A percentile compares a stretch with the other conserved stretches of the same genome.
Evolutionary conservation across 2,113 vertebrate genomes (phyloP).

Genomic region (Gila orcuttii): DNA sequence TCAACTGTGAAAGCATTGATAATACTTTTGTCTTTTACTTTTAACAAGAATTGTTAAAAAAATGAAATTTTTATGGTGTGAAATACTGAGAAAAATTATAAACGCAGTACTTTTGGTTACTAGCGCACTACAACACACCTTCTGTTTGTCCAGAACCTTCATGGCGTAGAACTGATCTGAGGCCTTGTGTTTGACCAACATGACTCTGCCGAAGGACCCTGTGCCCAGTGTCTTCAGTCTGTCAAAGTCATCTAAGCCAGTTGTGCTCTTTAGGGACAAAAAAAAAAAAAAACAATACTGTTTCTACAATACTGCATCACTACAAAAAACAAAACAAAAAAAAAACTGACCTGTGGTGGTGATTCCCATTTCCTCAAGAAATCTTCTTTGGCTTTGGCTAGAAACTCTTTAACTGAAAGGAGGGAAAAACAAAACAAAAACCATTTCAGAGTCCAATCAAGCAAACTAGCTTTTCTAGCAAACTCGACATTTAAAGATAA

Average conservation of each 20-base stretch:
- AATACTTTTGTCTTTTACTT: background rate
- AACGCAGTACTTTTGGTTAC: no score
- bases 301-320: background rate
- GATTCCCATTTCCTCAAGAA: slow-evolving; percentile 99
- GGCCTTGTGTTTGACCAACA: slow-evolving; percentile 97
- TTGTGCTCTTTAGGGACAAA: slow-evolving; percentile 83
- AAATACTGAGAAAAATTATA: background rate
- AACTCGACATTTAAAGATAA: background rate
- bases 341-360: slow-evolving; percentile 83
- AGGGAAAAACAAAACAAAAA: slow-evolving; percentile 24
- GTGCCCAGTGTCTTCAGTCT: slow-evolving; percentile 97
- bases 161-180: slow-evolving; percentile 98
- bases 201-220: slow-evolving; percentile 98
- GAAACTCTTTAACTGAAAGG: slow-evolving; percentile 95
- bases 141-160: slow-evolving; percentile 99
- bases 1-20: background rate
- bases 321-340: background rate
- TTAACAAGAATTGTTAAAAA: background rate
- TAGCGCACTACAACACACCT: slow-evolving; percentile 77
- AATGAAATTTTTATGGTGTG: background rate
- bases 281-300: no score
- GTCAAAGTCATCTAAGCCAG: slow-evolving; percentile 96
- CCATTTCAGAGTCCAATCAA: background rate
- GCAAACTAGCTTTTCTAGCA: background rate
- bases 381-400: slow-evolving; percentile 99